These are phyloP conservation scores for Galerucella nymphaeae DNA, from an alignment of 2,888 invertebrate genomes.

Conservation along the genomic window DNA sequence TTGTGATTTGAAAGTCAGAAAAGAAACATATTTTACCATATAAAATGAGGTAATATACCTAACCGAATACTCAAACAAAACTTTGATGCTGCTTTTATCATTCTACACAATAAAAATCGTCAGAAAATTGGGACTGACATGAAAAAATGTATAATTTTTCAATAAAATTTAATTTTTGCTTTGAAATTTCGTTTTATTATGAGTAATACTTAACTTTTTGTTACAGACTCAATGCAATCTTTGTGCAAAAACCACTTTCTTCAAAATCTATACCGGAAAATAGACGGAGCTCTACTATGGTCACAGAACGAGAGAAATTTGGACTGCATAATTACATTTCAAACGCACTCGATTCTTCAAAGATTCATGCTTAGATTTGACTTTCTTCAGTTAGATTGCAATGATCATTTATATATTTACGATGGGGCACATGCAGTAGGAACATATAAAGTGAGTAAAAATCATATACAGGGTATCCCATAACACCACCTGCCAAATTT, in stretches of 20 bases:
- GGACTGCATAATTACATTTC: slow-evolving; percentile 93
- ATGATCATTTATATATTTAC: slow-evolving; percentile 92
- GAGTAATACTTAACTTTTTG: slow-evolving; percentile 36
- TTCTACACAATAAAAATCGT: neutral
- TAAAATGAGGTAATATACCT: neutral
- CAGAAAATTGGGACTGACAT: too few relatives aligned
- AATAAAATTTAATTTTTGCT: too few relatives aligned
- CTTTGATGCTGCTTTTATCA: neutral
- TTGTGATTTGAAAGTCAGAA: neutral
- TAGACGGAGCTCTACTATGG: slow-evolving; percentile 90
- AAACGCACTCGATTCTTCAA: slow-evolving; percentile 93
- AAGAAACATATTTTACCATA: neutral
- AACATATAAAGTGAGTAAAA: slow-evolving; percentile 79
- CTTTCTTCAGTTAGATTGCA: slow-evolving; percentile 90
- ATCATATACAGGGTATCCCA: too few relatives aligned
- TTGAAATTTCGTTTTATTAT: too few relatives aligned
- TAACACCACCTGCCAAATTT: too few relatives aligned
- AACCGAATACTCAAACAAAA: neutral
- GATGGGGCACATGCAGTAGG: slow-evolving; percentile 93
- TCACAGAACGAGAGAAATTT: slow-evolving; percentile 91
- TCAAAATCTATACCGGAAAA: slow-evolving; percentile 88
- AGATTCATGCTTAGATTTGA: slow-evolving; percentile 95
- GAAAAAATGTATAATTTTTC: too few relatives aligned
- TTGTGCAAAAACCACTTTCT: slow-evolving; percentile 91
- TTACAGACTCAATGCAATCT: slow-evolving; percentile 88